These are phyloP conservation scores for Pterocles orientalis DNA, from an alignment of 2,113 vertebrate genomes.

Conservation along the genomic window DNA sequence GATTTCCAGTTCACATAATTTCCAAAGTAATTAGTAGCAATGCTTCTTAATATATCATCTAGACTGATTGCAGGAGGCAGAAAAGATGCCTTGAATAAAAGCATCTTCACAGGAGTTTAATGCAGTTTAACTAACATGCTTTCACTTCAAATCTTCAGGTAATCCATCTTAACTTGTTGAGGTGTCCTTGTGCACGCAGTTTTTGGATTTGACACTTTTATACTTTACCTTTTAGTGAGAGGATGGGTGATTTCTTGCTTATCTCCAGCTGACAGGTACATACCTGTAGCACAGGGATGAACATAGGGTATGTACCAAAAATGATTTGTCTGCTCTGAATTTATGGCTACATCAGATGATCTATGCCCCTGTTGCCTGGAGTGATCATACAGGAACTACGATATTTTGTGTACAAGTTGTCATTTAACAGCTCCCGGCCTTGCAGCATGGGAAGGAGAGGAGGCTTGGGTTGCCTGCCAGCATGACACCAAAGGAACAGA, in stretches of 20 bases:
- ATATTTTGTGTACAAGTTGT: not conserved
- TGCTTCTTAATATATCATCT: conserved; percentile 33
- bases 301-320: not conserved
- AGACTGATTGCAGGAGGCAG: conserved; percentile 27
- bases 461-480: not conserved
- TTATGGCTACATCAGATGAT: not conserved
- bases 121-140: conserved; percentile 28
- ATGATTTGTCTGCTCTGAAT: not conserved
- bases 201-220: not conserved
- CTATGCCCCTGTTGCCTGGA: not conserved
- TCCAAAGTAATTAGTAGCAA: conserved; percentile 39
- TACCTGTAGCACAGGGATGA: not conserved
- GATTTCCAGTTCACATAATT: conserved; percentile 39
- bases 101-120: not conserved
- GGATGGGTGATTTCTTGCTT: not conserved
- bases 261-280: not conserved
- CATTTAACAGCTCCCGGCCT: not conserved
- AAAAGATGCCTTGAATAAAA: conserved; percentile 2
- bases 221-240: not conserved
- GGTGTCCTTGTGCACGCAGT: not conserved
- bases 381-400: not conserved
- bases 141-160: conserved; percentile 6
- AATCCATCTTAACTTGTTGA: conserved; percentile 16
- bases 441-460: not conserved
- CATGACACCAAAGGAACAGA: not conserved